These are phyloP conservation scores for Oedothorax gibbosus DNA, from an alignment of 1,140 invertebrate species.

Conservation along the genomic window DNA sequence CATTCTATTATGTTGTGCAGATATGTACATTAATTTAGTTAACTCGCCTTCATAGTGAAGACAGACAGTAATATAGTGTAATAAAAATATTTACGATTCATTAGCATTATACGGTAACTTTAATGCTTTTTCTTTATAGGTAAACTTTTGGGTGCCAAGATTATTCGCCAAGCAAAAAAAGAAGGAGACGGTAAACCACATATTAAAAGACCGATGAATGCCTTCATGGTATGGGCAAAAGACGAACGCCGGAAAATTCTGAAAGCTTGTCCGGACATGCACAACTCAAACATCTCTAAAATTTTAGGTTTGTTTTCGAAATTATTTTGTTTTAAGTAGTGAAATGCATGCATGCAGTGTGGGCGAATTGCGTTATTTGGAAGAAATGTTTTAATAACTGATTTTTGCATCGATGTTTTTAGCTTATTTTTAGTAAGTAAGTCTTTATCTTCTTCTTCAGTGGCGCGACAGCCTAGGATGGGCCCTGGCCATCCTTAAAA, in stretches of 20 bases:
- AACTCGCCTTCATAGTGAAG: background rate
- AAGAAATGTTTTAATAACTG: no score
- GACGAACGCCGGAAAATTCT: slow-evolving; percentile 98
- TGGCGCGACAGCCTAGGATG: no score
- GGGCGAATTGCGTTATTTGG: no score
- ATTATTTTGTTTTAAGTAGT: background rate
- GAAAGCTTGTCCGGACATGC: slow-evolving; percentile 99
- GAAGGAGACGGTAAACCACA: slow-evolving; percentile 91
- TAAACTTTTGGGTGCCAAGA: slow-evolving; percentile 80
- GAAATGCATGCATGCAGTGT: no score
- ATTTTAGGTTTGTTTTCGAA: slow-evolving; percentile 83
- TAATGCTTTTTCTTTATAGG: slow-evolving; percentile 63
- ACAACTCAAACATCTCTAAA: slow-evolving; percentile 99
- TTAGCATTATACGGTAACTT: background rate
- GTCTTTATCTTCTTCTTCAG: no score
- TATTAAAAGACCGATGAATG: slow-evolving; percentile 99
- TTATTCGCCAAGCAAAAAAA: slow-evolving; percentile 87
- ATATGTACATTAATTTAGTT: background rate
- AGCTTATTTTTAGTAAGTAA: no score
- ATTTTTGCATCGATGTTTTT: no score
- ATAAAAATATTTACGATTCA: background rate
- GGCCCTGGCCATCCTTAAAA: no score
- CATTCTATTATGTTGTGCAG: no score
- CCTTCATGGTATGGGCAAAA: slow-evolving; percentile 99
- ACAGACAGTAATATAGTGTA: background rate